Conservation (phyloP, 2,797 vertebrate genomes). For the Varecia variegata region DNA sequence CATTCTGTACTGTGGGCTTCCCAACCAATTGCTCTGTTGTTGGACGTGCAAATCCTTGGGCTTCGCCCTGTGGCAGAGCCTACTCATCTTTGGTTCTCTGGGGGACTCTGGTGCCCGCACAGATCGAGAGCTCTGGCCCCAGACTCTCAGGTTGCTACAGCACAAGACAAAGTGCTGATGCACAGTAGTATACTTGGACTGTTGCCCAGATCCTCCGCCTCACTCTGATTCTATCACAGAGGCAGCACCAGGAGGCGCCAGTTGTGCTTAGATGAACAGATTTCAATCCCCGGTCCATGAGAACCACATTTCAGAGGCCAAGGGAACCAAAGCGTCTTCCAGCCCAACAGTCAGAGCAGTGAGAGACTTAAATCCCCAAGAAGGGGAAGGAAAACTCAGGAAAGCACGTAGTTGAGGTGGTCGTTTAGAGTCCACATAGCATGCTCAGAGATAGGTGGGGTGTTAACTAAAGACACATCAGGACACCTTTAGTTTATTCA, state of each 20-base stretch:
- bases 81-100: too few relatives aligned
- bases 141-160: not conserved
- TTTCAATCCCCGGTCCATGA: not conserved
- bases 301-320: not conserved
- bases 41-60: too few relatives aligned
- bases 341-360: not conserved
- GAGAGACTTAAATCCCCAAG: not conserved
- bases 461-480: not conserved
- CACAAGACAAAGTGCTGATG: too few relatives aligned
- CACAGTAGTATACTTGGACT: not conserved
- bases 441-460: not conserved
- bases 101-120: not conserved
- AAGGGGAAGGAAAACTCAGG: too few relatives aligned
- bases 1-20: not conserved
- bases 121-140: not conserved
- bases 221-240: not conserved
- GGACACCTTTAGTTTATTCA: not conserved
- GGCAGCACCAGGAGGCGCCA: not conserved
- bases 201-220: not conserved
- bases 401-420: not conserved
- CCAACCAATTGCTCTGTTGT: not conserved
- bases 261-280: not conserved
- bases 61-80: too few relatives aligned
- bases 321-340: not conserved
- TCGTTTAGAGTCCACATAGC: not conserved